Evolutionary conservation across 2,888 invertebrate species (phyloP).

Genomic region (Sphaerophoria taeniata): DNA sequence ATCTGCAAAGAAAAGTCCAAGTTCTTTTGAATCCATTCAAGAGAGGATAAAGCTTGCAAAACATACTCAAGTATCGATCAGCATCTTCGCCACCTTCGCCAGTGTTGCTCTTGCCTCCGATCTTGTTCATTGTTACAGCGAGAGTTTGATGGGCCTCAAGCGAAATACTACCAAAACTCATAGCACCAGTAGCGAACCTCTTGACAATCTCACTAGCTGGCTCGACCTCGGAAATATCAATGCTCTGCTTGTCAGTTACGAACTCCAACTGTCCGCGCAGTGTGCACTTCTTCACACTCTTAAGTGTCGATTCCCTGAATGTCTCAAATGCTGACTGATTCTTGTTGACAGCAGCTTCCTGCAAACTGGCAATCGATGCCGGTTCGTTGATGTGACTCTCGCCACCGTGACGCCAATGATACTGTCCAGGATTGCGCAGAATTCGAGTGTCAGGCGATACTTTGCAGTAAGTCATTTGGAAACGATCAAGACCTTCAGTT

Average conservation of each 20-base stretch:
- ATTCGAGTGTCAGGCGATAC: constrained; percentile 86
- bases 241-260: constrained; percentile 89
- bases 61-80: constrained; percentile 88
- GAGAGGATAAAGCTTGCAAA: too few species aligned
- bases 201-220: constrained; percentile 95
- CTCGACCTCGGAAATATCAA: constrained; percentile 95
- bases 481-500: constrained; percentile 92
- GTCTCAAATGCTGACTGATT: constrained; percentile 92
- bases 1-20: too few species aligned
- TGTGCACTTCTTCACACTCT: constrained; percentile 93
- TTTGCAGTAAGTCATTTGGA: constrained; percentile 87
- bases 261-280: constrained; percentile 97
- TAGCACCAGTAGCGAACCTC: constrained; percentile 88
- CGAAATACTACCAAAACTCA: constrained; percentile 99
- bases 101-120: constrained; percentile 99
- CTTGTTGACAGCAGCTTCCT: constrained; percentile 94
- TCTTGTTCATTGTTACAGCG: constrained; percentile 98
- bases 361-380: constrained; percentile 87
- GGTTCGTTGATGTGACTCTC: constrained; percentile 99
- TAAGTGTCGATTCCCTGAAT: constrained; percentile 93
- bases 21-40: too few species aligned
- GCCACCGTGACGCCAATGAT: constrained; percentile 98
- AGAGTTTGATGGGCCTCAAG: constrained; percentile 97
- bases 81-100: constrained; percentile 97
- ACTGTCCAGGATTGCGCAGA: constrained; percentile 94